A percentile compares a stretch with the other conserved stretches of the same genome.
Conservation (phyloP, 2,888 invertebrate genomes). For the Arctia plantaginis region DNA sequence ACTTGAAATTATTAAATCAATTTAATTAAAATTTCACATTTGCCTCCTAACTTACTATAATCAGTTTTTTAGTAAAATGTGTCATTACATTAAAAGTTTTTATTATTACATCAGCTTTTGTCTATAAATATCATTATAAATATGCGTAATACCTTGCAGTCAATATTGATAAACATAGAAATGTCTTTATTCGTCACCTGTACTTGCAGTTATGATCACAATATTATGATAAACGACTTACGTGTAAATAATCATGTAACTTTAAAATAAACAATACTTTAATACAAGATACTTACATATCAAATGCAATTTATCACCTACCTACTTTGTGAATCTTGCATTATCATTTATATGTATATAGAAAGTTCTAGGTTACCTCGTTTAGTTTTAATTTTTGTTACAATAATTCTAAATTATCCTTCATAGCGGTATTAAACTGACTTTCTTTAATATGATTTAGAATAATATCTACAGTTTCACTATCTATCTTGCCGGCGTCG, state of each 20-base stretch:
- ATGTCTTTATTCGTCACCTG: background rate
- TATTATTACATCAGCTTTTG: too few relatives aligned
- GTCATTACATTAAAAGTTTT: too few relatives aligned
- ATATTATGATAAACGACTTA: background rate
- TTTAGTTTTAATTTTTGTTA: background rate
- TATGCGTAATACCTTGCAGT: background rate
- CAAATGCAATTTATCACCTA: background rate
- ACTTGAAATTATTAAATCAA: too few relatives aligned
- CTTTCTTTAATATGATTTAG: constrained; percentile 76
- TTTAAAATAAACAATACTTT: background rate
- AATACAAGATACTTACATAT: background rate
- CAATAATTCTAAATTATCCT: constrained; percentile 62
- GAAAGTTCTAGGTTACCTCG: background rate
- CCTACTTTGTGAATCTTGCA: background rate
- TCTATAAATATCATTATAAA: background rate
- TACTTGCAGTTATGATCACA: background rate
- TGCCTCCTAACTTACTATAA: too few relatives aligned
- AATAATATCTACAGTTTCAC: constrained; percentile 75
- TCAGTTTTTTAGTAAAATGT: too few relatives aligned
- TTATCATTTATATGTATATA: background rate
- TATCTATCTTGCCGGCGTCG: constrained; percentile 88
- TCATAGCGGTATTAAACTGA: constrained; percentile 67
- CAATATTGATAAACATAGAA: background rate
- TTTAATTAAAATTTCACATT: too few relatives aligned
- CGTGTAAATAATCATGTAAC: background rate